These are phyloP conservation scores for Tenthredo livida DNA, from an alignment of 2,888 invertebrate species.

Conservation along the genomic window DNA sequence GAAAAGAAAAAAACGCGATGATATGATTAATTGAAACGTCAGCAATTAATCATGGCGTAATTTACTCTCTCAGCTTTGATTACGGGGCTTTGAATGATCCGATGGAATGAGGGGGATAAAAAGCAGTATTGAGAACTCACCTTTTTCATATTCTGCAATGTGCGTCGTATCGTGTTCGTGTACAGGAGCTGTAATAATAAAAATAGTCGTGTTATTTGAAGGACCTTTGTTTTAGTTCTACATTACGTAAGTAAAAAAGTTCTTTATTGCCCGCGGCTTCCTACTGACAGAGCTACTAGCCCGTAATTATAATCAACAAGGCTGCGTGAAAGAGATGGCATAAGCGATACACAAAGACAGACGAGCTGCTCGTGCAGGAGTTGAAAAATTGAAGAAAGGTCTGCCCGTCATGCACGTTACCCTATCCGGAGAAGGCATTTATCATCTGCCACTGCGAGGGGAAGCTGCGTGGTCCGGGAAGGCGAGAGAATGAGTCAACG, in stretches of 20 bases:
- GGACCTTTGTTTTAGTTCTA: constrained; percentile 29
- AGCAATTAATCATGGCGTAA: neutral
- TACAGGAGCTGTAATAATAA: constrained; percentile 74
- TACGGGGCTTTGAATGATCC: neutral
- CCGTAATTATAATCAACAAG: constrained; percentile 49
- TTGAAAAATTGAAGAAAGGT: constrained; percentile 49
- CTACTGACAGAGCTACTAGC: constrained; percentile 4
- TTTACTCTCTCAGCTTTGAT: neutral
- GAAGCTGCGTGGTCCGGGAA: constrained; percentile 7
- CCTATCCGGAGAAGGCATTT: constrained; percentile 36
- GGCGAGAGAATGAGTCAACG: constrained; percentile 49
- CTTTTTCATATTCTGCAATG: constrained; percentile 74
- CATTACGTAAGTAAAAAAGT: constrained; percentile 30
- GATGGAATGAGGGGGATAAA: neutral
- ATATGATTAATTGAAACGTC: neutral
- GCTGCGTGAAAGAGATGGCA: constrained; percentile 27
- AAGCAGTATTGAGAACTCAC: constrained; percentile 59
- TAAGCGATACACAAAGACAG: constrained; percentile 39
- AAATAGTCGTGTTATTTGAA: constrained; percentile 18
- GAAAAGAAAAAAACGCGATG: constrained; percentile 52
- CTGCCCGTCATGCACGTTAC: constrained; percentile 37
- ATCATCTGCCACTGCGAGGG: constrained; percentile 40
- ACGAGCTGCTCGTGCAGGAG: constrained; percentile 12
- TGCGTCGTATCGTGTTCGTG: constrained; percentile 76
- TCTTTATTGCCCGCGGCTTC: constrained; percentile 19